Conservation (phyloP, 2,113 vertebrate species). For the Cyanocitta stelleri region DNA sequence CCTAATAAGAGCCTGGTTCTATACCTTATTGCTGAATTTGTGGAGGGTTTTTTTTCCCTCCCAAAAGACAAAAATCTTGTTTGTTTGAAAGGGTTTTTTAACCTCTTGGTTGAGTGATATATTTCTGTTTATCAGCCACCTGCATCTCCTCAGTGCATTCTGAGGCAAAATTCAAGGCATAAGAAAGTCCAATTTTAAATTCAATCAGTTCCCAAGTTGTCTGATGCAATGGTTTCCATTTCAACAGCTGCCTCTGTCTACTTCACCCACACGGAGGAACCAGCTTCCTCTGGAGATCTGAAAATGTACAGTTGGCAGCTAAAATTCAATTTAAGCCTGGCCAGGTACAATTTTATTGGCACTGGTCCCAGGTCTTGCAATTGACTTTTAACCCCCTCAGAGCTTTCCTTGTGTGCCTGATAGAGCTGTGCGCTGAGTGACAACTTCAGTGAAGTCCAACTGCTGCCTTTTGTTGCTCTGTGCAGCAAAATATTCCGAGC, state of each 20-base stretch:
- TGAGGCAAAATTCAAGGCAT: conserved; percentile 61
- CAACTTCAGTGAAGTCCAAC: conserved; percentile 11
- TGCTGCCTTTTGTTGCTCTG: background rate
- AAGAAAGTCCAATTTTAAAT: conserved; percentile 73
- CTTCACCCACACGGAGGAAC: background rate
- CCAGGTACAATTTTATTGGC: conserved; percentile 55
- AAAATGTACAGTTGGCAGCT: conserved; percentile 58
- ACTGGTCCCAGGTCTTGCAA: background rate
- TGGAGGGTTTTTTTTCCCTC: background rate
- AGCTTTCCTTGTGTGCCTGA: background rate
- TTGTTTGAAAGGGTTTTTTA: conserved; percentile 36
- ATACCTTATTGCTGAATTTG: background rate
- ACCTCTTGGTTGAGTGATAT: conserved; percentile 57
- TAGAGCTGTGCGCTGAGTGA: conserved; percentile 1
- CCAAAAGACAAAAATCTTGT: conserved; percentile 32
- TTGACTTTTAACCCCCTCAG: conserved; percentile 59
- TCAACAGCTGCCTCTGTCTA: conserved; percentile 57
- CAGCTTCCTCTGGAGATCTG: conserved; percentile 49
- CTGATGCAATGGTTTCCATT: conserved; percentile 66
- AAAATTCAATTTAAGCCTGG: conserved; percentile 67
- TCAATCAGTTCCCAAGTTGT: conserved; percentile 64
- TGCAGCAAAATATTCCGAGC: conserved; percentile 14
- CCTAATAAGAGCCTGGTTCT: background rate
- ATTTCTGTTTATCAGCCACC: conserved; percentile 68
- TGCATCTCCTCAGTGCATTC: conserved; percentile 50